Evolutionary conservation across 2,113 vertebrate genomes (phyloP).

Genomic region (Scomber japonicus): DNA sequence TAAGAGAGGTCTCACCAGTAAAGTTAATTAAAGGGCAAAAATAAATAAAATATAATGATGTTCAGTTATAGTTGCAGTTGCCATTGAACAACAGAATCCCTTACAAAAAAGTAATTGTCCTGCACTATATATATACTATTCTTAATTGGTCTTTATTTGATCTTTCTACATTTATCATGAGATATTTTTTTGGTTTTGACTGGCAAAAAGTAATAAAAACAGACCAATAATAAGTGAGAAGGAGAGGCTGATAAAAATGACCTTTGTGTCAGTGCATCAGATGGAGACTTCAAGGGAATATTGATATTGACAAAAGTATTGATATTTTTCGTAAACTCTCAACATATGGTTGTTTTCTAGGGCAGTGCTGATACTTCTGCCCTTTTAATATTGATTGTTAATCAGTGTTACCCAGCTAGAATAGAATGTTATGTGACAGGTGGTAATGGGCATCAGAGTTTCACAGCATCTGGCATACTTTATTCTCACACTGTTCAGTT

Average conservation of each 20-base stretch:
- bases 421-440: slow-evolving; percentile 30
- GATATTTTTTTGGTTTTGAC: background rate
- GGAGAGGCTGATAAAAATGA: background rate
- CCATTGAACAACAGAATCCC: too few species aligned
- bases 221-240: background rate
- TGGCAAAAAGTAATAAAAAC: background rate
- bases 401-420: slow-evolving; percentile 31
- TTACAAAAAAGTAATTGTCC: background rate
- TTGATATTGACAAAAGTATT: slow-evolving; percentile 45
- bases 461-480: slow-evolving; percentile 30
- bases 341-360: slow-evolving; percentile 13
- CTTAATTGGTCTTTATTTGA: too few species aligned
- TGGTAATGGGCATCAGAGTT: slow-evolving; percentile 43
- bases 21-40: background rate
- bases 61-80: background rate
- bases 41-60: background rate
- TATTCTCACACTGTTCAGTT: slow-evolving; percentile 38
- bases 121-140: background rate
- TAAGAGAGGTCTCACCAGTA: background rate
- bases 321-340: slow-evolving; percentile 29
- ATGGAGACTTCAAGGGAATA: slow-evolving; percentile 10
- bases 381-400: slow-evolving; percentile 38
- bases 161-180: background rate
- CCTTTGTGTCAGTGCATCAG: background rate
- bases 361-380: background rate